These are phyloP conservation scores for Rhinolophus sinicus DNA, from an alignment of 2,113 vertebrate genomes.

Conservation along the genomic window DNA sequence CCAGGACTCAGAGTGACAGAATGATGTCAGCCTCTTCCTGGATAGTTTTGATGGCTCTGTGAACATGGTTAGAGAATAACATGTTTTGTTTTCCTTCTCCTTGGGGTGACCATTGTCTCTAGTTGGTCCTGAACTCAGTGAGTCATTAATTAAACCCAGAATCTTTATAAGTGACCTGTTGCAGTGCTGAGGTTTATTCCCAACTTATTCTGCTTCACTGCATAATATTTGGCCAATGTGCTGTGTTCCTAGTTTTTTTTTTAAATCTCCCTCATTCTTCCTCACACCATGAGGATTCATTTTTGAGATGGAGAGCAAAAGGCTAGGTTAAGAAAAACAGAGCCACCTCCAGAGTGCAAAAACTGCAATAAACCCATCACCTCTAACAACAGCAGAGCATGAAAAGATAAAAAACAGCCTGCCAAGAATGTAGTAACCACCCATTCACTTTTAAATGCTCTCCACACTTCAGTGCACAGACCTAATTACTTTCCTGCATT, in stretches of 20 bases:
- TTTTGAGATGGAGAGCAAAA: slow-evolving; percentile 85
- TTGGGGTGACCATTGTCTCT: slow-evolving; percentile 84
- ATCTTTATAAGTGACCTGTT: slow-evolving; percentile 84
- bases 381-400: slow-evolving; percentile 94
- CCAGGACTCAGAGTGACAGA: background rate
- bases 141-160: slow-evolving; percentile 85
- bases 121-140: slow-evolving; percentile 79
- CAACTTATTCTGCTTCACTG: slow-evolving; percentile 78
- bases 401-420: slow-evolving; percentile 94
- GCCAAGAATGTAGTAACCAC: slow-evolving; percentile 95
- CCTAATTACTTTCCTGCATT: slow-evolving; percentile 97
- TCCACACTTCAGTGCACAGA: slow-evolving; percentile 97
- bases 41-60: slow-evolving; percentile 70
- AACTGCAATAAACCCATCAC: slow-evolving; percentile 99
- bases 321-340: slow-evolving; percentile 87
- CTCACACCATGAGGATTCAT: slow-evolving; percentile 79
- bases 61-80: slow-evolving; percentile 77
- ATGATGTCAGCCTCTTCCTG: slow-evolving; percentile 43
- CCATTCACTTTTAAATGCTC: slow-evolving; percentile 99
- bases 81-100: slow-evolving; percentile 83
- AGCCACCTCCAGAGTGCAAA: slow-evolving; percentile 95
- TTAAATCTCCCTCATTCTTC: slow-evolving; percentile 80
- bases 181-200: slow-evolving; percentile 71
- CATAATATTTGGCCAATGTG: slow-evolving; percentile 78
- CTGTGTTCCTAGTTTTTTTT: slow-evolving; percentile 74